Evolutionary conservation across 2,113 vertebrate genomes (phyloP), one percentile per base, ranked within the genome.

Genomic region (Crocuta crocuta): DNA sequence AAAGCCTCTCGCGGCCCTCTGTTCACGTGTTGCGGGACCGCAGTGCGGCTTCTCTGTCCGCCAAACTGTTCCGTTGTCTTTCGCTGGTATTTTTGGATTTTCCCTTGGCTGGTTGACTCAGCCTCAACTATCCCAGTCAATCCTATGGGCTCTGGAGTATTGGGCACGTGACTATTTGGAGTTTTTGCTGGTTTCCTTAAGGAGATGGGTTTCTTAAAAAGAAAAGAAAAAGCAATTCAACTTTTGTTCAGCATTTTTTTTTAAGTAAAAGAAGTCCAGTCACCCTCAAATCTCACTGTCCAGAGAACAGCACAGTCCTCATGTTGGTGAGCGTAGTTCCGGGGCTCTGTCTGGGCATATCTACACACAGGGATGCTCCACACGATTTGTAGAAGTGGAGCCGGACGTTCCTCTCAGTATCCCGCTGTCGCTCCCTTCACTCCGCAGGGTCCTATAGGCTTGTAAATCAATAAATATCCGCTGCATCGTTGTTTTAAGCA

Each of bases 291-390:
- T n/a, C 16, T 66, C 66, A 11, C 53, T 48, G 12, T 33, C 5
- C 48, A 2, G 73, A 92, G 63, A 17, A n/a, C 26, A 53, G 10
- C 55, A 23, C 3, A 7, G 1, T 5, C 24, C 39, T 12, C 55
- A 0, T 15, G 35, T 50, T 7, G 15, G 35, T 19, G 33, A 45
- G 10, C 26, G 1, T 2, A 0, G 4, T 63, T 26, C 15, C 13
- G 33, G 88, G 84, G n/a, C 1, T 39, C 15, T 50, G 53, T 19
- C 45, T 1, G 7, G 5, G 71, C 23, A 1, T n/a, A 43, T 68
- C n/a, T 28, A 4, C 1, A 9, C 45, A 11, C 48, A 63, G 17
- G 35, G 74, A 21, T 0, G 28, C 12, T 50, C 16, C 1, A 2
- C 10, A 4, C 10, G 10, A 0, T 23, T 55, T 19, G 4, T 16